These are phyloP conservation scores for Eretmochelys imbricata DNA, from an alignment of 2,113 vertebrate genomes.

Conservation along the genomic window DNA sequence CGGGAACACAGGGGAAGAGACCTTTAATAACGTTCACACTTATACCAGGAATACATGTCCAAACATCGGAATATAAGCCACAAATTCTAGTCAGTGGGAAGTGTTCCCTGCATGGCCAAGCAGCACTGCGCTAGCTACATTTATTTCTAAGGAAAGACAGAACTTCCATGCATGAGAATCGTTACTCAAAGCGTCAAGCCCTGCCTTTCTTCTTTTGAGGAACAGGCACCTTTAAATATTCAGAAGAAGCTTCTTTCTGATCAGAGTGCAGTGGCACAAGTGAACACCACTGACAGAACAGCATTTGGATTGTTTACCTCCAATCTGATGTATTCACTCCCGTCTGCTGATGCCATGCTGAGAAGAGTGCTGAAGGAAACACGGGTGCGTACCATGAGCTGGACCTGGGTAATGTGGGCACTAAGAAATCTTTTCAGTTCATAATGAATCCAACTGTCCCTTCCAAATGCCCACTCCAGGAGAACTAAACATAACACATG, in stretches of 20 bases:
- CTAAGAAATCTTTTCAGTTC: slow-evolving; percentile 78
- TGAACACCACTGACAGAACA: background rate
- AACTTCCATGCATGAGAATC: background rate
- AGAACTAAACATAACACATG: slow-evolving; percentile 72
- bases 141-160: background rate
- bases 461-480: slow-evolving; percentile 89
- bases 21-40: background rate
- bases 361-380: slow-evolving; percentile 80
- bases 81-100: background rate
- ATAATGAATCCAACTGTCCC: slow-evolving; percentile 81
- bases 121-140: background rate
- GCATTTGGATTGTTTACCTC: slow-evolving; percentile 75
- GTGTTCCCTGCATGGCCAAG: background rate
- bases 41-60: background rate
- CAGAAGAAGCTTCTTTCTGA: background rate
- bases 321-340: slow-evolving; percentile 77
- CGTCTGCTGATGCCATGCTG: slow-evolving; percentile 78
- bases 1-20: background rate
- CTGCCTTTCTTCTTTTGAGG: background rate
- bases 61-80: background rate
- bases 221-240: background rate
- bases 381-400: slow-evolving; percentile 87
- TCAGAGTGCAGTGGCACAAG: background rate
- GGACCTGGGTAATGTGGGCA: slow-evolving; percentile 76
- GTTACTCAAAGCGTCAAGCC: background rate